Evolutionary conservation across 2,888 invertebrate genomes (phyloP).

Genomic region (Drosophila formosana): DNA sequence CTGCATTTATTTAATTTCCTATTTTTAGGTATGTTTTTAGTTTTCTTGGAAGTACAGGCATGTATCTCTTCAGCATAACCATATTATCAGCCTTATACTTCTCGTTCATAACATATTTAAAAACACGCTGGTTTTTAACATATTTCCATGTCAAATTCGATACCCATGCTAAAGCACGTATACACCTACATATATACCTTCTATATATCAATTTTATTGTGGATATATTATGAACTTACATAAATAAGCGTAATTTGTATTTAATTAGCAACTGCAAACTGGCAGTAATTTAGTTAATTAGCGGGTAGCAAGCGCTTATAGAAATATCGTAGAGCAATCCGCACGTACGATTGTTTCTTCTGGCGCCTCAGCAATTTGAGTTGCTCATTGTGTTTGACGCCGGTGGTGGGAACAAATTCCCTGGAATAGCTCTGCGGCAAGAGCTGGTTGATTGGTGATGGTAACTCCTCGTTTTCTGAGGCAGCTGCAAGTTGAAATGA

Average conservation of each 20-base stretch:
- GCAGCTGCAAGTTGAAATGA: slow-evolving; percentile 33
- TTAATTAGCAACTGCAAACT: not conserved
- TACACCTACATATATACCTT: not conserved
- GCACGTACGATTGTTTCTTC: slow-evolving; percentile 61
- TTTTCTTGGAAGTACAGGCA: no score
- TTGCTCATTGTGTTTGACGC: slow-evolving; percentile 45
- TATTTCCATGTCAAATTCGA: no score
- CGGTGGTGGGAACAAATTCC: slow-evolving; percentile 31
- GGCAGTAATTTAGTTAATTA: slow-evolving; percentile 19
- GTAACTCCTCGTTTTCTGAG: slow-evolving; percentile 39
- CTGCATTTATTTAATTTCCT: no score
- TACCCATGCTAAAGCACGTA: not conserved
- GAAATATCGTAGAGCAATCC: slow-evolving; percentile 51
- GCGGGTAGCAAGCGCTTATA: slow-evolving; percentile 34
- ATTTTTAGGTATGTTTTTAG: no score
- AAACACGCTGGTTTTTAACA: no score
- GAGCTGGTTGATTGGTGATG: slow-evolving; percentile 37
- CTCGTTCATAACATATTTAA: no score
- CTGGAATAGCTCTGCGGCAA: slow-evolving; percentile 49
- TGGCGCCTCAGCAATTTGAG: slow-evolving; percentile 51
- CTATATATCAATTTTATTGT: not conserved
- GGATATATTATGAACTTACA: not conserved
- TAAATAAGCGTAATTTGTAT: slow-evolving; percentile 2
- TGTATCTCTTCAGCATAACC: no score
- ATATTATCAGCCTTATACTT: no score